phyloP scores from a whole-genome alignment of 2,113 vertebrate genomes.

The Mirounga angustirostris region DNA sequence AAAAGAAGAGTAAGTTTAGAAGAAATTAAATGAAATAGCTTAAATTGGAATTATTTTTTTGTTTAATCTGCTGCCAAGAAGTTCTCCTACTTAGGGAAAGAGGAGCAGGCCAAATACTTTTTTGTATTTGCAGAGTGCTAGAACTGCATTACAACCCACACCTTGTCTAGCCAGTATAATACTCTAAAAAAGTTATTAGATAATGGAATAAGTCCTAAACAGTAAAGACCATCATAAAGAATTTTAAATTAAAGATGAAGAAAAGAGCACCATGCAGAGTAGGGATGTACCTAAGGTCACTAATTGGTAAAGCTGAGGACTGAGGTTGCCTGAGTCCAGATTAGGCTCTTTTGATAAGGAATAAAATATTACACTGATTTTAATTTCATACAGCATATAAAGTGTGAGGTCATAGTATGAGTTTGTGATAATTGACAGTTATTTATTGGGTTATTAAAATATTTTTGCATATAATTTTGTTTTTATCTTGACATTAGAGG shows the following conservation, averaged over 20 bases:
- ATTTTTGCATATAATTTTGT: slow-evolving; percentile 16
- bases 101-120: slow-evolving; percentile 3
- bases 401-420: neutral
- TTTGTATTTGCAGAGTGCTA: slow-evolving; percentile 10
- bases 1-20: slow-evolving; percentile 30
- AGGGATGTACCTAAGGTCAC: neutral
- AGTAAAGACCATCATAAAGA: neutral
- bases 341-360: neutral
- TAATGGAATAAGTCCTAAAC: neutral
- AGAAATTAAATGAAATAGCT: slow-evolving; percentile 61
- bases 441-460: slow-evolving; percentile 27
- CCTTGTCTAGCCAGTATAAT: slow-evolving; percentile 38
- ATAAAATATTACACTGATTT: neutral
- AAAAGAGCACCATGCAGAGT: neutral
- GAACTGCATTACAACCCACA: neutral
- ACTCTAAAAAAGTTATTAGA: slow-evolving; percentile 1
- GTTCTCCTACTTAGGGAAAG: slow-evolving; percentile 30
- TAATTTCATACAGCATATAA: slow-evolving; percentile 1
- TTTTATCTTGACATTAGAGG: slow-evolving; percentile 55
- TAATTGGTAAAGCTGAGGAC: neutral
- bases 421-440: neutral
- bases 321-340: neutral
- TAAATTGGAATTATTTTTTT: slow-evolving; percentile 57
- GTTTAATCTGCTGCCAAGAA: slow-evolving; percentile 56
- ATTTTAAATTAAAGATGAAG: slow-evolving; percentile 38